Percentiles rank a stretch among this genome's conserved stretches.
These are phyloP conservation scores for Periparus ater DNA, from an alignment of 2,797 vertebrate genomes.

Conservation along the genomic window DNA sequence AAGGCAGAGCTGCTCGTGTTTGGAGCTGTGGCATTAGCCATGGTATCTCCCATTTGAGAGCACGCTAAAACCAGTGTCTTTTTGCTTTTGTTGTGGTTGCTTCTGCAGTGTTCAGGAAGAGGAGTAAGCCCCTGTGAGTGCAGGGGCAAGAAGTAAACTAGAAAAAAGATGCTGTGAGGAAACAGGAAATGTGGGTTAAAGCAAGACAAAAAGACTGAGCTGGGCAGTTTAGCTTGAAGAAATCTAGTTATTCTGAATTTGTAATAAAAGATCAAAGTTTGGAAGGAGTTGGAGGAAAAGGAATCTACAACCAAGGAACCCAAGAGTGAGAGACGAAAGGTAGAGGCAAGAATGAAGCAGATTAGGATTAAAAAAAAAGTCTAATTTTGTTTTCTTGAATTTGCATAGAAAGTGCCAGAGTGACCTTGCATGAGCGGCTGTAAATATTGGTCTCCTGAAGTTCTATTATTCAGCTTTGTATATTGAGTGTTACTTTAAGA, in stretches of 20 bases:
- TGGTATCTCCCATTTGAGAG: neutral
- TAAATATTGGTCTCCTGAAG: neutral
- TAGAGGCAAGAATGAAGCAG: neutral
- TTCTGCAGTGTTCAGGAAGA: neutral
- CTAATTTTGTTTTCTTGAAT: neutral
- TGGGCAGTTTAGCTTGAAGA: neutral
- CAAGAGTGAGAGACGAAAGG: neutral
- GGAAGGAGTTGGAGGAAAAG: neutral
- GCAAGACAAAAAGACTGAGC: neutral
- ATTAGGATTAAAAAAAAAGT: neutral
- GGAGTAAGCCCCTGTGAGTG: neutral
- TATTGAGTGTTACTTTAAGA: neutral
- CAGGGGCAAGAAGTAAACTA: neutral
- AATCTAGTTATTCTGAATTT: neutral
- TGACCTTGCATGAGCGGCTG: neutral
- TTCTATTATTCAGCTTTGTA: neutral
- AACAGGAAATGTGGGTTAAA: neutral
- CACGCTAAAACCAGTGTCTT: rapidly evolving
- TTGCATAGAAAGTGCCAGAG: neutral
- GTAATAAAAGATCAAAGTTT: neutral
- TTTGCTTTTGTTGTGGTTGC: neutral
- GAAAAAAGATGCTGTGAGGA: neutral
- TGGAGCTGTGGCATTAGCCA: neutral
- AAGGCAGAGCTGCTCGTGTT: neutral
- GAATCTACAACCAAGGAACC: no score